phyloP scores from a whole-genome alignment of 2,888 invertebrate genomes.

The Silvanus unidentatus region DNA sequence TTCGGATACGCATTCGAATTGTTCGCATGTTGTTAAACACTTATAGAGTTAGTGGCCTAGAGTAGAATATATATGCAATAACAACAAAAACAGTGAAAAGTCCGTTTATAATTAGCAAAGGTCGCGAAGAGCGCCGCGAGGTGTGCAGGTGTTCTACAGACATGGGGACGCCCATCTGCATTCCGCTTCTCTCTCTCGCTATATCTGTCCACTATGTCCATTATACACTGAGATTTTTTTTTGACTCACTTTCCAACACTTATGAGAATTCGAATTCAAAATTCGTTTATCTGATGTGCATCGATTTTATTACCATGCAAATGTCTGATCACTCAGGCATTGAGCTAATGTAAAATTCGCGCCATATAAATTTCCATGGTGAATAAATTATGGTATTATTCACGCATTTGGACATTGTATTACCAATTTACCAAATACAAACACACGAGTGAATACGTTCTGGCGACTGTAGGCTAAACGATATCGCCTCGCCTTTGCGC shows the following conservation, averaged over 20 bases:
- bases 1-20: no score
- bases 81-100: constrained; percentile 31
- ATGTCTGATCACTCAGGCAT: no score
- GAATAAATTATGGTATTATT: no score
- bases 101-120: constrained; percentile 44
- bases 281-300: background rate
- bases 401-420: no score
- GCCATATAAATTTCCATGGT: no score
- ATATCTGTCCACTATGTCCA: constrained; percentile 18
- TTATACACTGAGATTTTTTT: constrained; percentile 1
- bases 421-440: no score
- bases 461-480: no score
- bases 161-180: constrained; percentile 42
- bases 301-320: no score
- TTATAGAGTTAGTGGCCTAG: constrained; percentile 7
- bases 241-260: constrained; percentile 3
- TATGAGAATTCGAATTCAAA: background rate
- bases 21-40: no score
- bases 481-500: no score
- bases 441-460: no score
- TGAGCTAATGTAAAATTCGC: no score
- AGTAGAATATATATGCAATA: constrained; percentile 11
- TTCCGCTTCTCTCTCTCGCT: constrained; percentile 27
- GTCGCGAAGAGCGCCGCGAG: constrained; percentile 43
- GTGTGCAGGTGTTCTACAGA: constrained; percentile 44